Percentiles rank a stretch among this genome's conserved stretches.
phyloP scores from a whole-genome alignment of 2,797 vertebrate species.

The Schizopygopsis pylzovi region DNA sequence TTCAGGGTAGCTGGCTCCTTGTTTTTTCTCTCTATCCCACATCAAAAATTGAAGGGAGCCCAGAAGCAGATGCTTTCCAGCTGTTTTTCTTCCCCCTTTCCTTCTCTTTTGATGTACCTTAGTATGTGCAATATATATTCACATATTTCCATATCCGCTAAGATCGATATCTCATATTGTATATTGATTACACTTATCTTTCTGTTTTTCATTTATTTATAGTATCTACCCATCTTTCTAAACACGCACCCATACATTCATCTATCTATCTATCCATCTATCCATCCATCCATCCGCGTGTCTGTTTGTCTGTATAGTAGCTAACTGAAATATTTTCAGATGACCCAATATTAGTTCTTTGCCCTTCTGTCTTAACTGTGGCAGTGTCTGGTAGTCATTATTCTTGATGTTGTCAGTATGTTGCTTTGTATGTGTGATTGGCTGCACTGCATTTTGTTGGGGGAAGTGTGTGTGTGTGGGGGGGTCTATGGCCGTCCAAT shows the following conservation, averaged over 20 bases:
- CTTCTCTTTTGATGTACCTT: slow-evolving; percentile 58
- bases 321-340: slow-evolving; percentile 46
- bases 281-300: not conserved
- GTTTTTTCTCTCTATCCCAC: slow-evolving; percentile 82
- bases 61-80: slow-evolving; percentile 85
- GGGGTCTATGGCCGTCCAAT: slow-evolving; percentile 70
- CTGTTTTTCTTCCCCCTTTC: slow-evolving; percentile 72
- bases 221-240: not conserved
- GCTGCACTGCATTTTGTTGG: slow-evolving; percentile 66
- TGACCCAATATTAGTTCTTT: slow-evolving; percentile 45
- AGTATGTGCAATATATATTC: slow-evolving; percentile 62
- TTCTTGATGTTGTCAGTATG: slow-evolving; percentile 73
- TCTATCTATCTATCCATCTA: not conserved
- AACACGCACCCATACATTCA: no score
- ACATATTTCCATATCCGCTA: slow-evolving; percentile 66
- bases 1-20: slow-evolving; percentile 85
- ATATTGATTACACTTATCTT: slow-evolving; percentile 51
- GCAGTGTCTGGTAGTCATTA: slow-evolving; percentile 84
- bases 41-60: slow-evolving; percentile 83
- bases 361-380: slow-evolving; percentile 69
- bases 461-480: slow-evolving; percentile 57
- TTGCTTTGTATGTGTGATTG: slow-evolving; percentile 79
- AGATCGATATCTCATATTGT: not conserved
- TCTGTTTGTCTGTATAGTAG: not conserved
- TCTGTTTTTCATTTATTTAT: slow-evolving; percentile 59